Evolutionary conservation across 2,113 vertebrate genomes (phyloP), one percentile per base, ranked within the genome.

Genomic region (Tauraco erythrolophus): DNA sequence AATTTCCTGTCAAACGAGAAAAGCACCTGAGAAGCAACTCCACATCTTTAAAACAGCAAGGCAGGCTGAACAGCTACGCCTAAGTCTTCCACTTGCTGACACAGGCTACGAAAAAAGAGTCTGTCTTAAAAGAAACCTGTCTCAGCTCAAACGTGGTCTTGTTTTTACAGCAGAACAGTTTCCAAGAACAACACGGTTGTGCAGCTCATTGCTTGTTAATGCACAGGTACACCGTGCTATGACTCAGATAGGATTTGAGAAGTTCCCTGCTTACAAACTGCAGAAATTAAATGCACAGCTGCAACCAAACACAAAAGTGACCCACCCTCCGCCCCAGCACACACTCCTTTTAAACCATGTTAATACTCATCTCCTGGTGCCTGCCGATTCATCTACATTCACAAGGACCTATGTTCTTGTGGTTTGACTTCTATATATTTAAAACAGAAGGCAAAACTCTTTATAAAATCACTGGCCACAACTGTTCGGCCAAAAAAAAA

Each of bases 151-250:
- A 78, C 37, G 33, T 51, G 45, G 51, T 33, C 25, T 62, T 92
- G 25, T 83, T 97, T 79, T 76, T 25, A 84, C 43, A 92, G 86
- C 19, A 92, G 86, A 94, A 84, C 25, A 35, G 37, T 65, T 88
- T 95, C 87, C 87, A 95, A 84, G 56, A 85, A 51, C 58, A 94
- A 57, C 30, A 75, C 10, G 41, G 37, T 15, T 75, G 41, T 66
- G 60, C 88, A 86, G 54, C 24, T 30, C 33, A 45, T 6, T 84
- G 84, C 58, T 51, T 58, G 45, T 72, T 88, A 84, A 81, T 43
- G 18, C 82, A 66, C 10, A 86, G 10, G 41, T 79, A 68, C 18
- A 84, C 46, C 16, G 35, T 82, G 9, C 30, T 62, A 17, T 45
- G 81, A 95, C 75, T 81, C 81, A 92, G 45, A 64, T 1, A 57